phyloP scores from a whole-genome alignment of 2,888 invertebrate genomes.

The Liposcelis brunnea region DNA sequence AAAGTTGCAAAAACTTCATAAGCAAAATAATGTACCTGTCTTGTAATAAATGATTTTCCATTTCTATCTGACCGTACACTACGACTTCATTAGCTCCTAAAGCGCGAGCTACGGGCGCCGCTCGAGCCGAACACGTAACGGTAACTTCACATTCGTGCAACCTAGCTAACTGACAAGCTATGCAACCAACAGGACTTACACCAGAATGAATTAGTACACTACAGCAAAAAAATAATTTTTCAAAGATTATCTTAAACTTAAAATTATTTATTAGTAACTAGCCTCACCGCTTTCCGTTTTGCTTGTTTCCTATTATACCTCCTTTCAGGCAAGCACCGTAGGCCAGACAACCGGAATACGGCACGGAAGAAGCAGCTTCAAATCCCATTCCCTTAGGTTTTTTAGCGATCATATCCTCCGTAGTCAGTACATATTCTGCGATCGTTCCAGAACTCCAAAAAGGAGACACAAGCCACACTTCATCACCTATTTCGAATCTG shows the following conservation, averaged over 20 bases:
- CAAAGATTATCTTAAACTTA: not conserved
- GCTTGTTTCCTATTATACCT: slow-evolving; percentile 29
- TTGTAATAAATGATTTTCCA: slow-evolving; percentile 17
- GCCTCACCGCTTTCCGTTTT: slow-evolving; percentile 31
- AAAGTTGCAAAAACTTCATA: not conserved
- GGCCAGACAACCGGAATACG: slow-evolving; percentile 39
- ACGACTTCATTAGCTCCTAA: slow-evolving; percentile 37
- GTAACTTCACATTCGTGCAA: slow-evolving; percentile 38
- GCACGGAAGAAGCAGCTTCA: slow-evolving; percentile 40
- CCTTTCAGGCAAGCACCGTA: slow-evolving; percentile 32
- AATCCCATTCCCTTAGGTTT: slow-evolving; percentile 38
- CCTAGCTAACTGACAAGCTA: slow-evolving; percentile 37
- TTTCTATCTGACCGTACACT: slow-evolving; percentile 21
- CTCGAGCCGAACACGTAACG: slow-evolving; percentile 32
- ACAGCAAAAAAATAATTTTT: slow-evolving; percentile 10
- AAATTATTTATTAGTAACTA: not conserved
- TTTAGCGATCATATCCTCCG: slow-evolving; percentile 31
- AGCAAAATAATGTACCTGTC: not conserved
- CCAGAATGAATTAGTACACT: slow-evolving; percentile 39
- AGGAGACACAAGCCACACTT: slow-evolving; percentile 39
- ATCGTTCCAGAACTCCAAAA: slow-evolving; percentile 39
- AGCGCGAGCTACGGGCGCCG: slow-evolving; percentile 35
- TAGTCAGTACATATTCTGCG: slow-evolving; percentile 35
- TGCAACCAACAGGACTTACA: slow-evolving; percentile 38
- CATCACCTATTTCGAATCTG: slow-evolving; percentile 41